Base-by-base conservation (phyloP, 2,888 invertebrate genomes). In the Trileptium ribeirensis region DNA sequence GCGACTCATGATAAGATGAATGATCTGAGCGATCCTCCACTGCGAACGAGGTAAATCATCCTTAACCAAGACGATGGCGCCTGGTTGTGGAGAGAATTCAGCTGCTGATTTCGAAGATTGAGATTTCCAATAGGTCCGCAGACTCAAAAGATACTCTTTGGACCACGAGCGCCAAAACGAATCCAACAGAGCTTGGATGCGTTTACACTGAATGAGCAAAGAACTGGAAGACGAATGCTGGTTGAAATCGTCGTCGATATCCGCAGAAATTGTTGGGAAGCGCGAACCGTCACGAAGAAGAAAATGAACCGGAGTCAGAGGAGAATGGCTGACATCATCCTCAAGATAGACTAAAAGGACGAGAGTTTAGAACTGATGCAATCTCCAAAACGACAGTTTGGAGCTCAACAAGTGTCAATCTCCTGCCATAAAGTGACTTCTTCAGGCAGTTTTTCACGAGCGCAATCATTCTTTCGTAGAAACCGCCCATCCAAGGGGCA, bases 61-160 rank as follows among this genome's bases (percentile, higher is more conserved):
- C 37, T 77, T 77, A n/a, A 77, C 38, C 36, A 77, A 37, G 37
- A 77, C 77, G 33, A 77, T 37, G 37, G 2, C 77, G 24, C 77
- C 77, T 3, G 37, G n/a, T n/a, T 77, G 31, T 8, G 77, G 77
- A 2, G n/a, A 3, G 3, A 3, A 37, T 24, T 36, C 37, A n/a
- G n/a, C n/a, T 15, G 33, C 2, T 33, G n/a, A 3, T 77, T n/a
- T 29, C 37, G 33, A 37, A 8, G 33, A n/a, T n/a, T 36, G 33
- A 24, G 37, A 3, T 77, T 87, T 29, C 70, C 70, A 70, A 29
- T 70, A 36, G n/a, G 33, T 37, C 37, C 77, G 33, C 77, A 77
- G 36, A n/a, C 77, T 77, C 38, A 77, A 37, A 2, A 77, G 37
- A 36, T 77, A 77, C 24, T 77, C 36, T 8, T 77, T 77, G 36